A percentile compares a stretch with the other conserved stretches of the same genome.
These are phyloP conservation scores for Drosophila cognata DNA, from an alignment of 2,888 invertebrate genomes.

Conservation along the genomic window DNA sequence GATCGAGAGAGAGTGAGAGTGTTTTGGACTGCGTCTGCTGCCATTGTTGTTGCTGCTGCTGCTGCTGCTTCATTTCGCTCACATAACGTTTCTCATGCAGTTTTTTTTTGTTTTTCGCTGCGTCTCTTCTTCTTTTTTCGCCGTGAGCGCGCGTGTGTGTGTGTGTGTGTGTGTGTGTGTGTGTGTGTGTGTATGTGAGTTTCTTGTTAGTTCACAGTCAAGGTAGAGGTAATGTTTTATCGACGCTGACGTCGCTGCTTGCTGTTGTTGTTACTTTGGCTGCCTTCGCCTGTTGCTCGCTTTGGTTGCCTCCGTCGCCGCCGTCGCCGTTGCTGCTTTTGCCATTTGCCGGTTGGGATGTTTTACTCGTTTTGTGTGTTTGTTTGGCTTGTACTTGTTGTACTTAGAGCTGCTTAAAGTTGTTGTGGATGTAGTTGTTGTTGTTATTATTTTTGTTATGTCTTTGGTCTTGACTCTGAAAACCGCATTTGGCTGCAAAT, in stretches of 20 bases:
- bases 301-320: conserved; percentile 25
- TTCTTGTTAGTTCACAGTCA: conserved; percentile 83
- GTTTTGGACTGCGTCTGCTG: conserved; percentile 64
- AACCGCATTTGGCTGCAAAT: conserved; percentile 44
- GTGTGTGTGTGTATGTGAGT: conserved; percentile 38
- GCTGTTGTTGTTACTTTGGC: conserved; percentile 39
- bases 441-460: conserved; percentile 44
- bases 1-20: conserved; percentile 75
- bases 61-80: conserved; percentile 71
- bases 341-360: conserved; percentile 79
- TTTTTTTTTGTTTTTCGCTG: conserved; percentile 53
- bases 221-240: conserved; percentile 84
- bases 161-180: conserved; percentile 12
- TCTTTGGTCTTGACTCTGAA: conserved; percentile 78
- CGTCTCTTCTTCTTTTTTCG: conserved; percentile 22
- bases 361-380: conserved; percentile 55
- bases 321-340: conserved; percentile 58
- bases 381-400: conserved; percentile 68
- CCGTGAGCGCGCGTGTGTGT: conserved; percentile 7
- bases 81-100: conserved; percentile 83
- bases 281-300: conserved; percentile 53
- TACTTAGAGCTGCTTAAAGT: conserved; percentile 65
- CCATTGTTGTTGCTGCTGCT: conserved; percentile 19
- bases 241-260: conserved; percentile 39
- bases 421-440: conserved; percentile 35